A percentile compares a stretch with the other conserved stretches of the same genome.
These are phyloP conservation scores for Phallusia fumigata DNA, from an alignment of 23 tunicate genomes.

Conservation along the genomic window DNA sequence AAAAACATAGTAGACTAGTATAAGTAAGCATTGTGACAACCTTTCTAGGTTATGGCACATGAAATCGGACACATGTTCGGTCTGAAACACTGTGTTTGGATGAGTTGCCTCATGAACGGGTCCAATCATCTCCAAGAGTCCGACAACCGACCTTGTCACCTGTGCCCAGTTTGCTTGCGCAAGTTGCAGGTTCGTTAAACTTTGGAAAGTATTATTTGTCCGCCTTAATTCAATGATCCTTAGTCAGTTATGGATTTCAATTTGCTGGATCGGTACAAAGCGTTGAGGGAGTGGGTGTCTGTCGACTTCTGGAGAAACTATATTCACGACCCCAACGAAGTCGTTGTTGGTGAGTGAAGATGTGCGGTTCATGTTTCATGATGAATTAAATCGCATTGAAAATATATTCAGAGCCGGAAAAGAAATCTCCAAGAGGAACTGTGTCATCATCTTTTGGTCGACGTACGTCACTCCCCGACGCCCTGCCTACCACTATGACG, in stretches of 20 bases:
- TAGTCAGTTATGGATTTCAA: conserved; percentile 61
- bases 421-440: not conserved
- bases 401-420: not conserved
- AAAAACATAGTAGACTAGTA: too few relatives aligned
- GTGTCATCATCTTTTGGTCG: not conserved
- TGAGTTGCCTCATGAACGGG: conserved; percentile 84
- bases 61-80: conserved; percentile 93
- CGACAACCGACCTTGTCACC: conserved; percentile 66
- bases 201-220: not conserved
- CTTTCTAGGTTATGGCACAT: conserved; percentile 92
- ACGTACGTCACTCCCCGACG: conserved; percentile 40
- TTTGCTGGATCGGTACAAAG: conserved; percentile 57
- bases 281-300: conserved; percentile 46
- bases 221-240: not conserved
- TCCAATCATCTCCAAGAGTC: conserved; percentile 85
- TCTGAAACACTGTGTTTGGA: conserved; percentile 71
- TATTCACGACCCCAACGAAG: not conserved
- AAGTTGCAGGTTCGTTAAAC: conserved; percentile 52
- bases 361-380: not conserved
- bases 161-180: conserved; percentile 81
- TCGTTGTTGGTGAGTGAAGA: not conserved
- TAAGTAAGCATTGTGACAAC: too few relatives aligned
- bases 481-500: not conserved
- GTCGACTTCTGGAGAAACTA: conserved; percentile 37
- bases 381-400: not conserved